phyloP scores from a whole-genome alignment of 2,888 invertebrate species.

The Graphium colonna region DNA sequence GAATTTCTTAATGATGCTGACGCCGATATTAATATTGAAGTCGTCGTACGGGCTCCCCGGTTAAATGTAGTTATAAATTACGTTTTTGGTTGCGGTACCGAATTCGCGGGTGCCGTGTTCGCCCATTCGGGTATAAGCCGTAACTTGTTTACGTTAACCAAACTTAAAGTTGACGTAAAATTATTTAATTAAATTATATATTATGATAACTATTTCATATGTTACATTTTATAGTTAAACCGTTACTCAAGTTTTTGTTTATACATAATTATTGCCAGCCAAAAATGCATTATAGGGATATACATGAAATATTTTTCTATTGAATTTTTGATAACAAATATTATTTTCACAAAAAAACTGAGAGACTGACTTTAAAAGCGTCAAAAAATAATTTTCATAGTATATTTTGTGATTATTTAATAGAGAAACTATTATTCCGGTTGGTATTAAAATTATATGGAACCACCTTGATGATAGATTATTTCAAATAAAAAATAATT shows the following conservation, averaged over 20 bases:
- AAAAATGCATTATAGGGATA: not conserved
- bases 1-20: constrained; percentile 77
- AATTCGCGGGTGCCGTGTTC: constrained; percentile 29
- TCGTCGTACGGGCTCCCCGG: constrained; percentile 54
- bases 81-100: constrained; percentile 54
- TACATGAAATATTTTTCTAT: not conserved
- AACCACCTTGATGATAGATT: no score
- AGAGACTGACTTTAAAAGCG: no score
- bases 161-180: not conserved
- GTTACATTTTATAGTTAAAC: no score
- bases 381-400: no score
- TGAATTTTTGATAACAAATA: not conserved
- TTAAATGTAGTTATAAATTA: constrained; percentile 74
- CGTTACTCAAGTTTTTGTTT: no score
- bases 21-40: constrained; percentile 73
- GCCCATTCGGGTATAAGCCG: constrained; percentile 34
- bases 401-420: no score
- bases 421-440: no score
- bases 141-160: not conserved
- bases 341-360: no score
- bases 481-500: no score
- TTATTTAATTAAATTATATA: constrained; percentile 6
- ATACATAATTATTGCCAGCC: no score
- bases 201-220: not conserved
- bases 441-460: no score